These are phyloP conservation scores for Enteromius paludinosus DNA, from an alignment of 2,797 vertebrate genomes.

Conservation along the genomic window DNA sequence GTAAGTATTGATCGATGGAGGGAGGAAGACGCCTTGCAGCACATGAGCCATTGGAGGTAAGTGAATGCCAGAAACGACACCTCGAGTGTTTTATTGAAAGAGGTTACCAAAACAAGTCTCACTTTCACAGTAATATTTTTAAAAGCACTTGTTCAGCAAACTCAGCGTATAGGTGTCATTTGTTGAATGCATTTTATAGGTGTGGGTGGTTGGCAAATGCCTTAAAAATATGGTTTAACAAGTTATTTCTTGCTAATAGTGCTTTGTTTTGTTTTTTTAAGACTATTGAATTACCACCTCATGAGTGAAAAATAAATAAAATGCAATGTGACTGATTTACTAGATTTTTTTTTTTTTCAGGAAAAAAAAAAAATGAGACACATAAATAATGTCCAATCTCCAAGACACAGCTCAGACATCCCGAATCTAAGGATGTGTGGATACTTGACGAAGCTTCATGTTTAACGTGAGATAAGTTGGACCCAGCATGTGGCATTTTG, in stretches of 20 bases:
- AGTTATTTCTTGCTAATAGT: neutral
- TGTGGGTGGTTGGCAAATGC: neutral
- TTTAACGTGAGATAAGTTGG: constrained; percentile 45
- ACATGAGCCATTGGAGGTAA: constrained; percentile 74
- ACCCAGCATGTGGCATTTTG: constrained; percentile 36
- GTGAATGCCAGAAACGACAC: constrained; percentile 65
- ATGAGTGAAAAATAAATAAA: neutral
- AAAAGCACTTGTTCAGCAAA: constrained; percentile 36
- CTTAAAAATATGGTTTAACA: neutral
- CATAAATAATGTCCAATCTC: constrained; percentile 8
- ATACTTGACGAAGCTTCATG: constrained; percentile 34
- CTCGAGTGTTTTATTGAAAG: constrained; percentile 49
- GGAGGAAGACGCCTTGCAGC: constrained; percentile 67
- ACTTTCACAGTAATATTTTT: constrained; percentile 46
- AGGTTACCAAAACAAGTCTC: constrained; percentile 46
- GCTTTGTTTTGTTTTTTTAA: neutral
- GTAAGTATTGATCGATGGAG: constrained; percentile 59
- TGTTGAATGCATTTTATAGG: constrained; percentile 16
- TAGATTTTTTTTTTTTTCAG: neutral
- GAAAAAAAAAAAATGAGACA: neutral
- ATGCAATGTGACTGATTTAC: neutral
- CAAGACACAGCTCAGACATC: constrained; percentile 31
- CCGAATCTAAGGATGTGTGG: constrained; percentile 40
- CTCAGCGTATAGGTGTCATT: neutral
- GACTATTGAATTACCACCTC: neutral